Conservation (phyloP, 2,797 vertebrate genomes). For the Neosilurus hyrtlii region DNA sequence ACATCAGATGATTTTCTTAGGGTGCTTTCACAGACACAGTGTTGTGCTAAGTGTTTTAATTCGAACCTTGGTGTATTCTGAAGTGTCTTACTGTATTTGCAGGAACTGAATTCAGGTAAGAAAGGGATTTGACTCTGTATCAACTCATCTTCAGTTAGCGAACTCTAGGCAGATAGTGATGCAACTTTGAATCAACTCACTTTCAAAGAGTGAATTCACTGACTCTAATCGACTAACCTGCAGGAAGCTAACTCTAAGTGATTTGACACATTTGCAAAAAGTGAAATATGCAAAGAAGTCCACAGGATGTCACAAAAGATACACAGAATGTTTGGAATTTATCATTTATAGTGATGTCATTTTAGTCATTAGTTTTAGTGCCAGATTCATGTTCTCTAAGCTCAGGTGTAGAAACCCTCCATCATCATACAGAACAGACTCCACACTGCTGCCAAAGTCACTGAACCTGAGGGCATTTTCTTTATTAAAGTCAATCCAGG, state of each 20-base stretch:
- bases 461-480: background rate
- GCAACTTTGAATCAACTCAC: background rate
- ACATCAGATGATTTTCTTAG: background rate
- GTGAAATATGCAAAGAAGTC: background rate
- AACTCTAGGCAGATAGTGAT: background rate
- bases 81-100: background rate
- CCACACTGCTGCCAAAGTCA: background rate
- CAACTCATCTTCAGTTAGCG: background rate
- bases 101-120: background rate
- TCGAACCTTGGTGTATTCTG: background rate
- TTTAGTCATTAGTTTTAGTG: too few relatives aligned
- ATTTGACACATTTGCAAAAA: background rate
- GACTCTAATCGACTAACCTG: background rate
- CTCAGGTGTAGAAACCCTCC: background rate
- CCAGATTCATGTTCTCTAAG: background rate
- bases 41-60: background rate
- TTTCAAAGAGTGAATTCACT: background rate
- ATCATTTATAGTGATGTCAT: background rate
- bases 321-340: background rate
- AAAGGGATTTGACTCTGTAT: background rate
- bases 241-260: background rate
- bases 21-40: background rate
- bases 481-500: background rate
- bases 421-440: background rate
- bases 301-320: background rate